Percentiles rank a stretch among this genome's conserved stretches.
Conservation (phyloP, 2,888 invertebrate genomes). For the Octonoba sinensis region DNA sequence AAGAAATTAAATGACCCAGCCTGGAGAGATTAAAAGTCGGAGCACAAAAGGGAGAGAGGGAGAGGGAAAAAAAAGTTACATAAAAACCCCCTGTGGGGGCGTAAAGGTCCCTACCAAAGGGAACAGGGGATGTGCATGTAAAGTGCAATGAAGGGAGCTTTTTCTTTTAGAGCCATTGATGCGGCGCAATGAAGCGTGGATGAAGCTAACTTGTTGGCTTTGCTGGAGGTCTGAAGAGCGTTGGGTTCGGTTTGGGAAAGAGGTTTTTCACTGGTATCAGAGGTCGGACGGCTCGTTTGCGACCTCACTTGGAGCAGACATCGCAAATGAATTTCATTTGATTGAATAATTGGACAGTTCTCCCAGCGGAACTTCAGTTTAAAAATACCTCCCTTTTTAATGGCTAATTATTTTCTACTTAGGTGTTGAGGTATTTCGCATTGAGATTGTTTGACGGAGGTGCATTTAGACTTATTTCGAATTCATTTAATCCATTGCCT, state of each 20-base stretch:
- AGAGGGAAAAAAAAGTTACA: slow-evolving; percentile 28
- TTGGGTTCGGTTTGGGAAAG: not conserved
- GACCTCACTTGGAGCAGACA: no score
- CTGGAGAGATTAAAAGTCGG: slow-evolving; percentile 54
- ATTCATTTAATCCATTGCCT: no score
- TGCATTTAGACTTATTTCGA: no score
- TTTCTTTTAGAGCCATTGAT: slow-evolving; percentile 26
- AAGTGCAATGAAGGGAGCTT: slow-evolving; percentile 60
- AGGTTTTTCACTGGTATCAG: no score
- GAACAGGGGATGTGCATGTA: slow-evolving; percentile 45
- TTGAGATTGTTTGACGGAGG: no score
- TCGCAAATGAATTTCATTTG: no score
- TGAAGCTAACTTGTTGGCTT: slow-evolving; percentile 58
- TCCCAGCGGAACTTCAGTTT: no score
- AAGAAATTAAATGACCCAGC: slow-evolving; percentile 55
- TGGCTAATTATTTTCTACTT: no score
- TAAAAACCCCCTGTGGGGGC: slow-evolving; percentile 47
- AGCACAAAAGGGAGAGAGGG: slow-evolving; percentile 31
- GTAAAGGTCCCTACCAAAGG: slow-evolving; percentile 38
- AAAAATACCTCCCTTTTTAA: no score
- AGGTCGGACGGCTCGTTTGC: no score
- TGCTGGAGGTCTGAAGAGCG: not conserved
- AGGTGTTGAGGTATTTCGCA: no score
- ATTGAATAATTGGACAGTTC: no score
- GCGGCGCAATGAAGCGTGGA: slow-evolving; percentile 42